A percentile compares a stretch with the other conserved stretches of the same genome.
phyloP scores from a whole-genome alignment of 2,113 vertebrate species.

The Ophiodon elongatus region DNA sequence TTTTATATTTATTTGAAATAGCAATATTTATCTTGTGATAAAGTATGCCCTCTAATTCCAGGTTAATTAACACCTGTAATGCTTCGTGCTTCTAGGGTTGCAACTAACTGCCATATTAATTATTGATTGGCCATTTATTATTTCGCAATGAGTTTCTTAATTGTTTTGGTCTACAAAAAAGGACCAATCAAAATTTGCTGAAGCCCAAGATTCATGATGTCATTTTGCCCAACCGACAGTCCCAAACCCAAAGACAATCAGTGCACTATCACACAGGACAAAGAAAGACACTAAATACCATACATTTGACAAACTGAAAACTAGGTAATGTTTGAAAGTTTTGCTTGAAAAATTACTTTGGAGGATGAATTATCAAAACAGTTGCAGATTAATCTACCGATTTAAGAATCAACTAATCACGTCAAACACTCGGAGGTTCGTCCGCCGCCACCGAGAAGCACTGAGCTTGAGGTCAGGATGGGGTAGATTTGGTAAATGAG shows the following conservation, averaged over 20 bases:
- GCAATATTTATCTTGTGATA: neutral
- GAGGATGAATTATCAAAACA: neutral
- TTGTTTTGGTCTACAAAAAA: neutral
- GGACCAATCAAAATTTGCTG: neutral
- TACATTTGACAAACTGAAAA: neutral
- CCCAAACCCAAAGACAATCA: neutral
- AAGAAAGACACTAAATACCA: neutral
- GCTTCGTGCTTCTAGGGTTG: neutral
- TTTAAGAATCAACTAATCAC: neutral
- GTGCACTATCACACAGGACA: neutral
- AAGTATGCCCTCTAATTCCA: neutral
- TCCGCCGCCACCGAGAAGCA: neutral
- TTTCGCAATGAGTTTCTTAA: neutral
- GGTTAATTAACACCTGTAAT: neutral
- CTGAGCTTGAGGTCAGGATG: conserved; percentile 13
- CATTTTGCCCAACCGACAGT: neutral
- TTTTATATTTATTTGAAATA: neutral
- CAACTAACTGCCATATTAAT: neutral
- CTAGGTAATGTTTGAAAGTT: too few relatives aligned
- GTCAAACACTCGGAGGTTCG: neutral
- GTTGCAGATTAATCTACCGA: neutral
- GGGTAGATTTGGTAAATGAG: conserved; percentile 9
- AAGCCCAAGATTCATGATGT: neutral
- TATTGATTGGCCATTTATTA: neutral
- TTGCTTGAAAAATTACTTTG: neutral